These are phyloP conservation scores for Heliconius melpomene DNA, from an alignment of 1,140 invertebrate genomes.

Conservation along the genomic window DNA sequence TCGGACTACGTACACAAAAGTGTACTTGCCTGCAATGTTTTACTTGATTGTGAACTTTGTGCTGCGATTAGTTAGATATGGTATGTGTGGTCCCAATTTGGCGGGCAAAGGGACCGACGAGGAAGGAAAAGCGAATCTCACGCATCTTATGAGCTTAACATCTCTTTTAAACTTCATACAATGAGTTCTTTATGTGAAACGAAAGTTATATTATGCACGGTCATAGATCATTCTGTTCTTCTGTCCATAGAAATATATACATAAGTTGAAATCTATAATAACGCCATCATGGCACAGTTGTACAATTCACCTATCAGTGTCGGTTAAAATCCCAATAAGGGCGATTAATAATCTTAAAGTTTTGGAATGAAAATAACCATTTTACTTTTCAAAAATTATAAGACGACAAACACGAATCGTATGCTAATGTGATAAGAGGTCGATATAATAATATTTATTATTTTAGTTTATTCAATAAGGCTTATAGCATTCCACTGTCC, in stretches of 20 bases:
- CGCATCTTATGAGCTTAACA: constrained; percentile 33
- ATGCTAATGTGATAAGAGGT: no score
- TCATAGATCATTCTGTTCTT: constrained; percentile 2
- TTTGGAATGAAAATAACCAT: no score
- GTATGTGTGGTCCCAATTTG: constrained; percentile 15
- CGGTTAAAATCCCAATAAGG: not conserved
- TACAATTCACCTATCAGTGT: not conserved
- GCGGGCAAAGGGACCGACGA: constrained; percentile 35
- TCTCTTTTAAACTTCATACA: constrained; percentile 33
- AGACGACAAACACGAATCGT: no score
- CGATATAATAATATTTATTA: constrained; percentile 5
- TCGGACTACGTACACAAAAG: constrained; percentile 34
- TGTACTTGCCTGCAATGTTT: not conserved
- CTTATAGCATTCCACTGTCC: not conserved
- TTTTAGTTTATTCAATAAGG: not conserved
- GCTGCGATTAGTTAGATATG: constrained; percentile 3
- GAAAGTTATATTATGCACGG: constrained; percentile 18
- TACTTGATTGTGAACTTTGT: constrained; percentile 19
- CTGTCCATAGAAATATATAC: constrained; percentile 1
- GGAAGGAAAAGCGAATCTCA: constrained; percentile 39
- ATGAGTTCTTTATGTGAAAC: constrained; percentile 16
- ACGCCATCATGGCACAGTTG: not conserved
- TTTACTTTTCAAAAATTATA: no score
- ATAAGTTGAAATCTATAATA: not conserved
- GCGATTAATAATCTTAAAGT: no score